Conservation (phyloP, 2,888 invertebrate genomes). For the Dione vanillae region DNA sequence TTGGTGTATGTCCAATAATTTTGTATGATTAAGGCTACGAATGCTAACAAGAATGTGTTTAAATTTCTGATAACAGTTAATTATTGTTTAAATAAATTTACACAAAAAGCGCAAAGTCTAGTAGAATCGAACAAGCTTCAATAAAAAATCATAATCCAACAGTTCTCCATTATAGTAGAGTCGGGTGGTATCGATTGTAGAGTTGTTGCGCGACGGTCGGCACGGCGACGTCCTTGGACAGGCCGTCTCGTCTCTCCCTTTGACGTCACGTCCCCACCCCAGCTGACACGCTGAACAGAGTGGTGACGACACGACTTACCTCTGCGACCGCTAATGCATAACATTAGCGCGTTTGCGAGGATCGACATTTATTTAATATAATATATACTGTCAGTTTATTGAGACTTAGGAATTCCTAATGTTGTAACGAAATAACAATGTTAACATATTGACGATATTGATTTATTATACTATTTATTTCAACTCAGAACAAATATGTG, state of each 20-base stretch:
- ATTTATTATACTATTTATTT: neutral
- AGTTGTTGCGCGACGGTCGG: conserved; percentile 79
- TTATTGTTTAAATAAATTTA: neutral
- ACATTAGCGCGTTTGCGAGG: conserved; percentile 35
- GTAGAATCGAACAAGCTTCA: neutral
- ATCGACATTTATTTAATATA: conserved; percentile 10
- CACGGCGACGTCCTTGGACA: conserved; percentile 82
- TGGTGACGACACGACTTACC: conserved; percentile 70
- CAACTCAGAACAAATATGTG: neutral
- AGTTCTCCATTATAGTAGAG: conserved; percentile 39
- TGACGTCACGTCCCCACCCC: conserved; percentile 74
- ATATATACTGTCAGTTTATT: neutral
- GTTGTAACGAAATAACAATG: neutral
- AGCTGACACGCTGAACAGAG: conserved; percentile 65
- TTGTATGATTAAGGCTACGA: neutral
- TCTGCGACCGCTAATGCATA: conserved; percentile 58
- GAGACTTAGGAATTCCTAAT: neutral
- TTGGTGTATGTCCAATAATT: neutral
- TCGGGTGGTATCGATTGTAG: conserved; percentile 70
- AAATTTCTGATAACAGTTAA: neutral
- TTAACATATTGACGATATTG: neutral
- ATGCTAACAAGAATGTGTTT: neutral
- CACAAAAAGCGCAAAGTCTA: neutral
- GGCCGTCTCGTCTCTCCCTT: conserved; percentile 65
- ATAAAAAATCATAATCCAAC: neutral